These are phyloP conservation scores for Penaeus vannamei DNA, from an alignment of 1,140 invertebrate species.

Conservation along the genomic window DNA sequence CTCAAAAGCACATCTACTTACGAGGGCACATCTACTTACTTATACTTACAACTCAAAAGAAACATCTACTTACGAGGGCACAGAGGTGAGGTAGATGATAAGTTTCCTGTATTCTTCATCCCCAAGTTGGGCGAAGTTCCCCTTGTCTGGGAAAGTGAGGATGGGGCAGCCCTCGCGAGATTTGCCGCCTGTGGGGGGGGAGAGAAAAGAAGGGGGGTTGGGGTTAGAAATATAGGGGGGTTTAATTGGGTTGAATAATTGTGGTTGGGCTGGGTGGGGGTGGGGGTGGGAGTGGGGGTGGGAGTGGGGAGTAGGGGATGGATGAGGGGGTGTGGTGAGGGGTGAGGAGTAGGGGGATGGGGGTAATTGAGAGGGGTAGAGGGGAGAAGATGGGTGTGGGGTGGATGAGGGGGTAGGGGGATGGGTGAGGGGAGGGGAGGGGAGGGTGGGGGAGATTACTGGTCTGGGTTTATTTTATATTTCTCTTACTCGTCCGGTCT, in stretches of 20 bases:
- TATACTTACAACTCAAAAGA: neutral
- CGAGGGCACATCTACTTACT: constrained; percentile 81
- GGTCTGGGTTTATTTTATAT: neutral
- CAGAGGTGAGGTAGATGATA: constrained; percentile 93
- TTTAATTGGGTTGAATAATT: too few species aligned
- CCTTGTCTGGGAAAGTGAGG: constrained; percentile 93
- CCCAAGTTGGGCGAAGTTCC: constrained; percentile 81
- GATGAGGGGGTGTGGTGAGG: neutral
- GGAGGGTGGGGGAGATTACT: neutral
- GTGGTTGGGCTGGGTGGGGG: neutral
- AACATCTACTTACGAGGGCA: constrained; percentile 86
- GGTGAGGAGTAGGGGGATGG: neutral
- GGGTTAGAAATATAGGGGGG: neutral
- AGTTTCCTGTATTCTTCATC: constrained; percentile 92
- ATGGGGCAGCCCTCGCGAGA: constrained; percentile 91
- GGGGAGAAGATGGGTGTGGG: neutral
- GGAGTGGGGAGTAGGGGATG: too few species aligned
- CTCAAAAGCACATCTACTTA: constrained; percentile 75
- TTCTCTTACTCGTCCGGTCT: neutral
- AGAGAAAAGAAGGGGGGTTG: neutral
- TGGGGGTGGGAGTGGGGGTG: neutral
- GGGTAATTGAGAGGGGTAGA: too few species aligned
- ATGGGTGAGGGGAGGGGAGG: neutral
- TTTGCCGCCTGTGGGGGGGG: constrained; percentile 80
- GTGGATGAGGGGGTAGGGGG: neutral